phyloP scores from a whole-genome alignment of 2,888 invertebrate genomes.

The Stenotaenia linearis region DNA sequence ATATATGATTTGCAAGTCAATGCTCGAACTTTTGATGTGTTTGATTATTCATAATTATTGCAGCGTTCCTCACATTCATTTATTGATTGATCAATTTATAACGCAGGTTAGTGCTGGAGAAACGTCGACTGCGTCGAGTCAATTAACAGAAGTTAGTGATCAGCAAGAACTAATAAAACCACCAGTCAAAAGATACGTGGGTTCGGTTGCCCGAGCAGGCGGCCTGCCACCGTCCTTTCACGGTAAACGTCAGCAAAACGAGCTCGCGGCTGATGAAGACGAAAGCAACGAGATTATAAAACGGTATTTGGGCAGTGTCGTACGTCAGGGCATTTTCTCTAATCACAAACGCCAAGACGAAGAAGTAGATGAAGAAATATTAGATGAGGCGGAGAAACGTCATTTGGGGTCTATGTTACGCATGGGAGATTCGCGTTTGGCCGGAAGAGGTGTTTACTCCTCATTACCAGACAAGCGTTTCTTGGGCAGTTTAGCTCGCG shows the following conservation, averaged over 20 bases:
- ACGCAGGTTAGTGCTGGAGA: neutral
- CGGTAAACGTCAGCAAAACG: neutral
- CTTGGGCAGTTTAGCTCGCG: neutral
- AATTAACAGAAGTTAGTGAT: neutral
- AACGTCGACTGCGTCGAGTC: neutral
- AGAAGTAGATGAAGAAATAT: neutral
- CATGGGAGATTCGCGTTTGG: constrained; percentile 4
- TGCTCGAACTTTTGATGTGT: neutral
- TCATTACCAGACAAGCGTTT: neutral
- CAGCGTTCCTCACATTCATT: neutral
- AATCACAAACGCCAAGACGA: neutral
- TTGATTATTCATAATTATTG: neutral
- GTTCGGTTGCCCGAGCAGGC: constrained; percentile 12
- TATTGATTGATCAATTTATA: neutral
- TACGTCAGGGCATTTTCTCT: neutral
- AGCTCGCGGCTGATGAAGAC: neutral
- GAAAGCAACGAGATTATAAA: neutral
- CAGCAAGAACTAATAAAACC: neutral
- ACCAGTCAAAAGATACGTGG: constrained; percentile 28
- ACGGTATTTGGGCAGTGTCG: constrained; percentile 28
- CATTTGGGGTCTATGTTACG: constrained; percentile 13
- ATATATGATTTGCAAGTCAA: neutral
- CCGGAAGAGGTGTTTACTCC: neutral
- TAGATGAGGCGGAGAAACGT: constrained; percentile 1
- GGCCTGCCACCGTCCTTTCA: constrained; percentile 3